Conservation (phyloP, 2,888 invertebrate genomes). For the Mesochorus sp. region DNA sequence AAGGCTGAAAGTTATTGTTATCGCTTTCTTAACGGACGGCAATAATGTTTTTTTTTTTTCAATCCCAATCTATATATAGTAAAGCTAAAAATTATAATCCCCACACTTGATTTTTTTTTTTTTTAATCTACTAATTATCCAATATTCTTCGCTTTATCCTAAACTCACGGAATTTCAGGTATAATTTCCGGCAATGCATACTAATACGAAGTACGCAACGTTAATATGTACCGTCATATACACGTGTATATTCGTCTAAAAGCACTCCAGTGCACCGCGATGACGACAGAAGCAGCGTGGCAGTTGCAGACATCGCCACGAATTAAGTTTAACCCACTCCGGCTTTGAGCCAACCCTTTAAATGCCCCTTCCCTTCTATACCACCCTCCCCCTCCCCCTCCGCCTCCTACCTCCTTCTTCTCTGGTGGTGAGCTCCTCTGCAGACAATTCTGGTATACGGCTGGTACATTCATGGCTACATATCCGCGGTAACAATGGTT, state of each 20-base stretch:
- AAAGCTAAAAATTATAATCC: too few relatives aligned
- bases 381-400: neutral
- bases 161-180: slow-evolving; percentile 22
- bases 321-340: slow-evolving; percentile 59
- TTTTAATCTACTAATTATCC: neutral
- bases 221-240: neutral
- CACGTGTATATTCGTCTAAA: neutral
- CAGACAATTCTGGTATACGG: slow-evolving; percentile 27
- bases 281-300: slow-evolving; percentile 57
- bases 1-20: too few relatives aligned
- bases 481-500: slow-evolving; percentile 60
- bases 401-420: too few relatives aligned
- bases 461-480: slow-evolving; percentile 42
- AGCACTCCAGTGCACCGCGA: slow-evolving; percentile 55
- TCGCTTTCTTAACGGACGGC: too few relatives aligned
- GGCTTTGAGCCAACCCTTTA: slow-evolving; percentile 15
- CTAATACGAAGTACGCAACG: slow-evolving; percentile 5
- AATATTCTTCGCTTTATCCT: neutral
- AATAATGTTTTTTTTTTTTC: too few relatives aligned
- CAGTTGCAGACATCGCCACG: slow-evolving; percentile 56
- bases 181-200: slow-evolving; percentile 23
- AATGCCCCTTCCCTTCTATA: neutral
- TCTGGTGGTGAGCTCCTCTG: neutral
- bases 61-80: too few relatives aligned
- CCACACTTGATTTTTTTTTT: too few relatives aligned